These are phyloP conservation scores for Lasius platythorax DNA, from an alignment of 2,888 invertebrate genomes.

Conservation along the genomic window DNA sequence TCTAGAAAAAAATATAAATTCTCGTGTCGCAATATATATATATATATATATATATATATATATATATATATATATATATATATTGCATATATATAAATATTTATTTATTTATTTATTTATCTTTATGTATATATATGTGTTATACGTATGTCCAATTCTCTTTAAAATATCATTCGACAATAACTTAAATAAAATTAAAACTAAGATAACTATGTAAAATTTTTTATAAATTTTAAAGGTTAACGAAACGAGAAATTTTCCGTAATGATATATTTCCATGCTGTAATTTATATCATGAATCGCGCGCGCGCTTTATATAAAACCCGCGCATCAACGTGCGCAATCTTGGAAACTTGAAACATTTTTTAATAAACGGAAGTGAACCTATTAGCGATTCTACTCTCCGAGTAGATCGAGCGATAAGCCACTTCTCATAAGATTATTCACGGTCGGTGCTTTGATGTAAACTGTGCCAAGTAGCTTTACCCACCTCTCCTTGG, in stretches of 20 bases:
- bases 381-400: background rate
- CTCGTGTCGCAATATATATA: background rate
- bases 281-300: background rate
- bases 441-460: slow-evolving; percentile 18
- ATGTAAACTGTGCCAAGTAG: slow-evolving; percentile 31
- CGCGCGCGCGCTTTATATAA: background rate
- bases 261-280: background rate
- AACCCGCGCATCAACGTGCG: background rate
- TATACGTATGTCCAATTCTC: background rate
- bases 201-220: background rate
- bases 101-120: background rate
- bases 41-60: background rate
- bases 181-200: slow-evolving; percentile 1
- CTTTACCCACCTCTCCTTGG: background rate
- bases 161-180: background rate
- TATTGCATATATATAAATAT: no score
- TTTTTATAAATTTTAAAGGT: slow-evolving; percentile 14
- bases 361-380: slow-evolving; percentile 24
- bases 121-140: background rate
- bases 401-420: background rate
- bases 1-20: background rate
- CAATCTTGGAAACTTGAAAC: background rate
- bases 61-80: no score
- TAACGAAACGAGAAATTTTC: background rate
- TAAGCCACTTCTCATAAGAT: slow-evolving; percentile 8